Evolutionary conservation across 2,888 invertebrate genomes (phyloP), one percentile per base, ranked within the genome.

Genomic region (Oligia fasciuncula): DNA sequence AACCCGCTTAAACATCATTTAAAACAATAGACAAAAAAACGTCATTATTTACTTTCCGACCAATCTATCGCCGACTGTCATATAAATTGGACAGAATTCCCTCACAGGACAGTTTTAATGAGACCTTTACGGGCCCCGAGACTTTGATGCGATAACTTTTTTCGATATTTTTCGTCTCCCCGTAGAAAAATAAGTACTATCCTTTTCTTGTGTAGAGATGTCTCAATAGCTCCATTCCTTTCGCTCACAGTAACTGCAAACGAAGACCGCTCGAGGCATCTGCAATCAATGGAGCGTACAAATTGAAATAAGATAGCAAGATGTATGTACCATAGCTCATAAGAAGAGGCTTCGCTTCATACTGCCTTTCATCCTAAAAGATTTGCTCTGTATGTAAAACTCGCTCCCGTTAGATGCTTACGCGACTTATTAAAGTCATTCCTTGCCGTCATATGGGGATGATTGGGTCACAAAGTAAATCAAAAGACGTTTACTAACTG

Each of bases 231-330:
- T 79, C 86, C 88, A 84, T 87, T 95, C 95, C 88, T 93, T 85
- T 95, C 91, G 9, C 91, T 86, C 94, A 85, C 88, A 89, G 90
- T 92, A 90, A 94, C 93, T 94, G 95, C 94, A 94, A 94, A 95
- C 93, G 94, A 93, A 93, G 92, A 92, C 90, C 93, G 93, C 94
- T 93, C 92, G 92, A 93, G 94, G 95, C 95, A 95, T 96, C 96
- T 96, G 96, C 95, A 96, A 95, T 96, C 96, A 96, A 96, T 97
- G 96, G 95, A 95, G 95, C 96, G 96, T 94, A 95, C 93, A 96
- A 96, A 96, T 96, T 96, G 96, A 95, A 96, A 96, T 96, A 95
- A 96, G 96, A 96, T 96, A 95, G 94, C 95, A 92, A 91, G 91
- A 95, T 94, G 94, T 94, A 95, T 94, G 94, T 94, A 94, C 92